Conservation (phyloP, 2,888 invertebrate species). For the Hypomecis atomaria region DNA sequence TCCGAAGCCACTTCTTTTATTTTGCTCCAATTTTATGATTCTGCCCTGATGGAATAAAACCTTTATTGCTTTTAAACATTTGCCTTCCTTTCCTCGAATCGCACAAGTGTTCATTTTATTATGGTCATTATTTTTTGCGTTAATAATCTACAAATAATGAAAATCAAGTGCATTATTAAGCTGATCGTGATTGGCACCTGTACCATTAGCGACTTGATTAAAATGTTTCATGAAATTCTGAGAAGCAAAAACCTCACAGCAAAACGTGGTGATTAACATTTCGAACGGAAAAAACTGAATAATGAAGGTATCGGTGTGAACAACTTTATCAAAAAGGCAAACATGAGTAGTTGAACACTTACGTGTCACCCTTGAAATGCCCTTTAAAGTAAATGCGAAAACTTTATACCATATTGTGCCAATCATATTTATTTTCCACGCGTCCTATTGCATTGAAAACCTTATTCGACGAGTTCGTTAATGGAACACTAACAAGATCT, state of each 20-base stretch:
- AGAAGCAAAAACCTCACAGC: conserved; percentile 57
- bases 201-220: conserved; percentile 68
- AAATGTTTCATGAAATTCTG: conserved; percentile 67
- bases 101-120: conserved; percentile 51
- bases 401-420: conserved; percentile 43
- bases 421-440: conserved; percentile 19
- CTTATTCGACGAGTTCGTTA: neutral
- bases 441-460: conserved; percentile 4
- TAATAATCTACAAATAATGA: conserved; percentile 47
- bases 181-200: conserved; percentile 62
- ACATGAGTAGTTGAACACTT: conserved; percentile 62
- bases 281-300: conserved; percentile 65
- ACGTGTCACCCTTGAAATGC: conserved; percentile 65
- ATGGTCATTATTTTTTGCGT: conserved; percentile 53
- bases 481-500: conserved; percentile 45
- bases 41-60: conserved; percentile 47
- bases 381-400: conserved; percentile 56
- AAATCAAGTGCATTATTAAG: conserved; percentile 54
- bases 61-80: conserved; percentile 56
- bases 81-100: conserved; percentile 48
- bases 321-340: conserved; percentile 75
- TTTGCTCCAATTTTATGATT: conserved; percentile 68
- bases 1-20: conserved; percentile 36
- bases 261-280: conserved; percentile 75
- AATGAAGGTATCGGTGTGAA: conserved; percentile 72